phyloP scores from a whole-genome alignment of 2,797 vertebrate genomes.

The Coregonus sp. region DNA sequence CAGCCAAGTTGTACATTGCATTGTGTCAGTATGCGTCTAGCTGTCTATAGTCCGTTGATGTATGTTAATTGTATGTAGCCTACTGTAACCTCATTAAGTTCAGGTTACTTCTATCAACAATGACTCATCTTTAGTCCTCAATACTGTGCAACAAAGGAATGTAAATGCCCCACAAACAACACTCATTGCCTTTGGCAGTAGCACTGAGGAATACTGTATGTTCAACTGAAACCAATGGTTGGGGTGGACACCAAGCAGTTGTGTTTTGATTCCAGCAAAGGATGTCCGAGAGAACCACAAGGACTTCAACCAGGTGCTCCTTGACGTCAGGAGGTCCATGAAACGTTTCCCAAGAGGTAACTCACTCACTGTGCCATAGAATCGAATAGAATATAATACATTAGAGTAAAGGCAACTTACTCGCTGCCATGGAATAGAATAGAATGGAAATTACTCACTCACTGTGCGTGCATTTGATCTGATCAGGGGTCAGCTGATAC shows the following conservation, averaged over 20 bases:
- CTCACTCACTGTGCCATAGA: neutral
- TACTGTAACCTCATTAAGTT: neutral
- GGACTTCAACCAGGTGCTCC: conserved; percentile 82
- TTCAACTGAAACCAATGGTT: neutral
- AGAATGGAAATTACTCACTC: too few relatives aligned
- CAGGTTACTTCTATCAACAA: neutral
- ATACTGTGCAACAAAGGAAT: neutral
- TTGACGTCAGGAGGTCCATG: conserved; percentile 83
- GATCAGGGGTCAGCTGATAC: too few relatives aligned
- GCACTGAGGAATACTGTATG: neutral
- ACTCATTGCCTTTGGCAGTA: neutral
- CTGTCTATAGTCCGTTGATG: neutral
- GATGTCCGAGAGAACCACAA: conserved; percentile 76
- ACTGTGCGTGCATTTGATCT: too few relatives aligned
- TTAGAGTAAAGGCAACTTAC: too few relatives aligned
- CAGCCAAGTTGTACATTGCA: too few relatives aligned
- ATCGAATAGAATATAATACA: neutral
- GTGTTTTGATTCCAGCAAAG: conserved; percentile 61
- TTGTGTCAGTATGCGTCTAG: too few relatives aligned
- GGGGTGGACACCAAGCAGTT: neutral
- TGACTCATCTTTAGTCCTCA: neutral
- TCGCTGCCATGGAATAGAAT: too few relatives aligned
- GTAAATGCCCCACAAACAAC: neutral
- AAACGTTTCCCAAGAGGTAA: conserved; percentile 83
- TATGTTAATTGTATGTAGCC: neutral